Percentiles rank a stretch among this genome's conserved stretches.
Evolutionary conservation across 2,888 invertebrate species (phyloP).

Genomic region (Sinotaia quadrata): DNA sequence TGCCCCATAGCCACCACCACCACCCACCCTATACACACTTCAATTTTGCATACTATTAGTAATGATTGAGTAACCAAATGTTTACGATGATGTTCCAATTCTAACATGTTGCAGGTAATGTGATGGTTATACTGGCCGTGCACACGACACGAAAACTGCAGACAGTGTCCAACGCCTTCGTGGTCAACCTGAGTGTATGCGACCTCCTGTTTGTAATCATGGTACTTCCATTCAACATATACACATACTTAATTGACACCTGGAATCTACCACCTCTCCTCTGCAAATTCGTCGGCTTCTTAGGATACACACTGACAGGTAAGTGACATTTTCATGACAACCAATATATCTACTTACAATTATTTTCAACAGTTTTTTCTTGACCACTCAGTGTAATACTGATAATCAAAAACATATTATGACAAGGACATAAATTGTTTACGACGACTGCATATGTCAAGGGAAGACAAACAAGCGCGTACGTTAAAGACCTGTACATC

Average conservation of each 20-base stretch:
- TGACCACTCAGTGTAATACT: no score
- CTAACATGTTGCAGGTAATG: conserved; percentile 46
- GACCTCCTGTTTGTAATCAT: conserved; percentile 44
- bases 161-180: conserved; percentile 47
- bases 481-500: no score
- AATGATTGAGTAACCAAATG: no score
- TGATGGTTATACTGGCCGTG: conserved; percentile 46
- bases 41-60: not conserved
- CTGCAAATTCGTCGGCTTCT: conserved; percentile 47
- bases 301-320: conserved; percentile 51
- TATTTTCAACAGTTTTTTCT: no score
- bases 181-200: conserved; percentile 49
- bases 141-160: conserved; percentile 44
- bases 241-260: conserved; percentile 46
- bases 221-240: conserved; percentile 54
- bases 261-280: conserved; percentile 38
- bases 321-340: conserved; percentile 3
- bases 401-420: no score
- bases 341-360: no score
- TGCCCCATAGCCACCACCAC: no score
- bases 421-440: no score
- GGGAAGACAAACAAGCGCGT: no score
- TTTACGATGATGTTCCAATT: no score
- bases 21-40: not conserved
- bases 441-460: no score